Evolutionary conservation across 2,113 vertebrate genomes (phyloP), one percentile per base, ranked within the genome.

Genomic region (Neoarius graeffei): DNA sequence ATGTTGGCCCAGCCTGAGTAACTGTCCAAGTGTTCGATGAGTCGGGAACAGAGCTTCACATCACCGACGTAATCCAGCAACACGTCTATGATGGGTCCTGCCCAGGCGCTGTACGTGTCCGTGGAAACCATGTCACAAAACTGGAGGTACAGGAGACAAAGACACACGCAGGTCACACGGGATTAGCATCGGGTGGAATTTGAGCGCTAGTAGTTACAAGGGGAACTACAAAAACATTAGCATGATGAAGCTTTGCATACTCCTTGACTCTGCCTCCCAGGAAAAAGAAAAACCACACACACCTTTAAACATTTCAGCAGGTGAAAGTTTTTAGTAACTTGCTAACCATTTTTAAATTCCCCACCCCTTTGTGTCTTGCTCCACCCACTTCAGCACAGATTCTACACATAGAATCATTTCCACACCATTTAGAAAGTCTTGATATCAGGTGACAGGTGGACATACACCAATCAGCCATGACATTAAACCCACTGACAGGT

Each of bases 61-160:
- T 97, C 96, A 60, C 96, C 97, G 81, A 97, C 96, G 0, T 97
- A 97, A 93, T 97, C 96, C 90, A 97, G 93, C 14, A 97, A 96
- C 74, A 97, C 93, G 1, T 97, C 96, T 0, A 97, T 96, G 89
- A 97, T 96, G 0, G 97, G 97, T 25, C 97, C 97, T 0, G 96
- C 97, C 96, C 96, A 97, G 85, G 93, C 94, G 90, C 93, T 96
- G 85, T 96, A 93, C 88, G 94, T 93, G 0, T 96, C 95, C 64
- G 95, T 90, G 0, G 96, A 97, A 90, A 97, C 93, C 92, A 97
- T 92, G 92, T 97, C 96, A 88, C 96, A 97, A 90, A 97, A 97
- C 96, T 97, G 71, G 35, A 79, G 84, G 56, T 4, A 81, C 42
- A 54, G 17, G 5, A 57, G 25, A 81, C 56, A 62, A 9, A 2